Evolutionary conservation across 2,888 invertebrate species (phyloP), one percentile per base, ranked within the genome.

Genomic region (Cotesia congregata): DNA sequence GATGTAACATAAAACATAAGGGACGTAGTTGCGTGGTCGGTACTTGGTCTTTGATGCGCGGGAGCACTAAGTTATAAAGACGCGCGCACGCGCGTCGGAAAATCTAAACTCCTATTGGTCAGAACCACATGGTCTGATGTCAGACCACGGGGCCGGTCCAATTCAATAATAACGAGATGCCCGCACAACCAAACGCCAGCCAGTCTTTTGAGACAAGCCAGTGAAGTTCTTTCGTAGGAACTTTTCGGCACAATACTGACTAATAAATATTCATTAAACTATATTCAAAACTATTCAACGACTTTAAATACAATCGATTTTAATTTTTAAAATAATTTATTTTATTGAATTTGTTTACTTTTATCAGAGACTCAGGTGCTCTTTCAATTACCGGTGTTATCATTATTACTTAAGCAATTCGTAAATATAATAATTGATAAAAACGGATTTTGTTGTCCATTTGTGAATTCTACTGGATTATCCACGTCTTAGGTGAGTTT

Each of bases 61-160:
- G 38, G 67, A 67, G 50, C 30, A 6, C 50, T 1, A 20, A 70
- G 59, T 38, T 59, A 39, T 59, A 67, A 73, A 73, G 73, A 67
- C 71, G 71, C 74, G 85, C 89, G 89, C 88, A 83, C 84, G 88
- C 88, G 85, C 82, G 82, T 67, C 81, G 81, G 81, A 78, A 88
- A 88, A 85, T 86, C 85, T 81, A 83, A 70, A 75, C 80, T 85
- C 90, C 91, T 87, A 94, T 94, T 94, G 94, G 94, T 89, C 90
- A 91, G 88, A 87, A 87, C 91, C 92, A 92, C 93, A 93, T 94
- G 94, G 94, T 93, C 93, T 93, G 94, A 94, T 93, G 93, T 93
- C 92, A 92, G 92, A 92, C 93, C 93, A 93, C 92, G 92, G 92
- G 92, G 86, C 88, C 87, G 87, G 88, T 86, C 88, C 87, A 86